Conservation (phyloP, 2,888 invertebrate species). For the Parthenolecanium corni region DNA sequence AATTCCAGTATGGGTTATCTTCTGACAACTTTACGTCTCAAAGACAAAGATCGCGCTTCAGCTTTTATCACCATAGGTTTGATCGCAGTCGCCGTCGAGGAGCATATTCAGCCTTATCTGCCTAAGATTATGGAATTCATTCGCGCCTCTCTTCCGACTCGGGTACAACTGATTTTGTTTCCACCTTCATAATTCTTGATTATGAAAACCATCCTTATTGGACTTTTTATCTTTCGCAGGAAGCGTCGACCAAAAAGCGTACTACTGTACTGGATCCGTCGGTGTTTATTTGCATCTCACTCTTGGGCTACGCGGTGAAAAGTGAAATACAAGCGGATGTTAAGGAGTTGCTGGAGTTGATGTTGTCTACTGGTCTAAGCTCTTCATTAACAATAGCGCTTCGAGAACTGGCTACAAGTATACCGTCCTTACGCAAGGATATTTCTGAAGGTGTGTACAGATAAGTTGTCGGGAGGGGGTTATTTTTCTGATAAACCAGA, state of each 20-base stretch:
- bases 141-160: constrained; percentile 58
- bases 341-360: constrained; percentile 72
- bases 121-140: constrained; percentile 76
- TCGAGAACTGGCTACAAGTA: constrained; percentile 74
- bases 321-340: constrained; percentile 65
- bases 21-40: constrained; percentile 59
- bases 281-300: constrained; percentile 84
- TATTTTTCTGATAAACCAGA: no score
- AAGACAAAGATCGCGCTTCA: constrained; percentile 72
- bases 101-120: constrained; percentile 66
- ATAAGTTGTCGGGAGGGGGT: not conserved
- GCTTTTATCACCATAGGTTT: constrained; percentile 85
- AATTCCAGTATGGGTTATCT: constrained; percentile 65
- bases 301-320: constrained; percentile 77
- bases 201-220: not conserved
- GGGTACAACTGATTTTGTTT: constrained; percentile 30
- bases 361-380: constrained; percentile 85
- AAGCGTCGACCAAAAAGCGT: constrained; percentile 63
- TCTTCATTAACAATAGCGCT: constrained; percentile 82
- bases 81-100: constrained; percentile 76
- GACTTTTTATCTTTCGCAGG: constrained; percentile 40
- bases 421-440: constrained; percentile 74
- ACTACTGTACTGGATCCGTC: constrained; percentile 62
- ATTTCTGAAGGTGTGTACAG: constrained; percentile 61
- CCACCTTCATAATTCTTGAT: not conserved